Evolutionary conservation across 1,140 invertebrate genomes (phyloP), one percentile per base, ranked within the genome.

Genomic region (Drosophila pachea): DNA sequence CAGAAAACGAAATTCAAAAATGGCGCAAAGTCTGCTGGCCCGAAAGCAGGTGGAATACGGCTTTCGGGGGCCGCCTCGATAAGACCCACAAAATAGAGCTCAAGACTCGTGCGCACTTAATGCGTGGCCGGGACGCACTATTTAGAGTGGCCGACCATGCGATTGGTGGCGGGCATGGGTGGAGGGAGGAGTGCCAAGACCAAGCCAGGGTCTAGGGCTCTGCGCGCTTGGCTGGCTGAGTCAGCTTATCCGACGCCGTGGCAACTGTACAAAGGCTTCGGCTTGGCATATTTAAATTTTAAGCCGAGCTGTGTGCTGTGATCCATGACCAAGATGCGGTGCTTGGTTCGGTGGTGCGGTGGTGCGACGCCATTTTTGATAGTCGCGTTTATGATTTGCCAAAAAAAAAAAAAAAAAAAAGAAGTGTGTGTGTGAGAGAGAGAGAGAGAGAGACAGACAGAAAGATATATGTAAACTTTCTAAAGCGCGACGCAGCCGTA

Each of bases 1-100:
- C 79, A 83, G 79, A 83, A 83, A 83, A 79, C 81, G 62, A 83
- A 83, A 83, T 84, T 83, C 79, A 56, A 83, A 82, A 83, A 83
- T 83, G 79, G 81, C 76, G 65, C 61, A 47, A 8, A 31, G 40
- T 67, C 36, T 40, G 66, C n/a, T n/a, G n/a, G n/a, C n/a, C n/a
- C n/a, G n/a, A n/a, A 63, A 71, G 60, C 72, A 71, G 72, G 72
- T 74, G 72, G 68, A 74, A 71, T 66, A 36, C 36, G 50, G 29
- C 55, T 22, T 12, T 35, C 9, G 32, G 14, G 14, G 42, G 31
- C 22, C 47, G 50, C 53, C 53, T 66, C 58, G 68, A 70, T 70
- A 70, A 70, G 62, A 66, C 62, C 59, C 42, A 58, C 58, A 68
- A 75, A 69, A 22, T 22, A 22, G 22, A 22, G 22, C 54, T 47